A percentile compares a stretch with the other conserved stretches of the same genome.
Evolutionary conservation across 53 echinoderm and acorn worm genomes (phyloP).

Genomic region (Astropecten irregularis): DNA sequence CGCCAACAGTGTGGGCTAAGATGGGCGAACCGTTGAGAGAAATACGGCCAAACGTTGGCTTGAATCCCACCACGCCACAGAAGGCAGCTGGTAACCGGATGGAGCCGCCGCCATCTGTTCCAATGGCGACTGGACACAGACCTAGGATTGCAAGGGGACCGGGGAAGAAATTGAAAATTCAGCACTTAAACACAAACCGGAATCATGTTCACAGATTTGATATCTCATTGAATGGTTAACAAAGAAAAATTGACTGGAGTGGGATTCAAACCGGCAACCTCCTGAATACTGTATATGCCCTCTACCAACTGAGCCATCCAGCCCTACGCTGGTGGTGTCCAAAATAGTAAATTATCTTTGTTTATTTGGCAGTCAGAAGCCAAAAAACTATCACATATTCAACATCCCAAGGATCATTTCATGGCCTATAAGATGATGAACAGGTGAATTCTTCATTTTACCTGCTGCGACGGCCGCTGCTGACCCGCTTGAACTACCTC

Average conservation of each 20-base stretch:
- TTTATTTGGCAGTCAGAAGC: no score
- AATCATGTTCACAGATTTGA: neutral
- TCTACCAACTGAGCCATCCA: no score
- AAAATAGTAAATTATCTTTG: no score
- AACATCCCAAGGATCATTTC: no score
- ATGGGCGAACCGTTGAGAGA: slow-evolving; percentile 52
- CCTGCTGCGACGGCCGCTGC: slow-evolving; percentile 87
- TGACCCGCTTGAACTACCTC: slow-evolving; percentile 89
- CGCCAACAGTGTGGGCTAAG: slow-evolving; percentile 55
- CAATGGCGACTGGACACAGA: slow-evolving; percentile 87
- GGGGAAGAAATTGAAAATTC: neutral
- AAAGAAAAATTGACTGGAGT: no score
- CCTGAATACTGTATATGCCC: no score
- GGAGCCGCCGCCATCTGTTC: slow-evolving; percentile 93
- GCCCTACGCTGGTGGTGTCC: no score
- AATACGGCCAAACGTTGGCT: slow-evolving; percentile 84
- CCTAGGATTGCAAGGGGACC: slow-evolving; percentile 45
- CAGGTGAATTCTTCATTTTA: slow-evolving; percentile 6
- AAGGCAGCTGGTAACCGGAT: slow-evolving; percentile 77
- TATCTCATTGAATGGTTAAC: neutral
- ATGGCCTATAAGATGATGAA: no score
- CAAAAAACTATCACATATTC: no score
- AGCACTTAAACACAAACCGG: neutral
- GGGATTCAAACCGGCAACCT: no score
- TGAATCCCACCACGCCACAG: slow-evolving; percentile 90